Evolutionary conservation across 35 echinoderm and acorn worm genomes (phyloP).

Genomic region (Anneissia japonica): DNA sequence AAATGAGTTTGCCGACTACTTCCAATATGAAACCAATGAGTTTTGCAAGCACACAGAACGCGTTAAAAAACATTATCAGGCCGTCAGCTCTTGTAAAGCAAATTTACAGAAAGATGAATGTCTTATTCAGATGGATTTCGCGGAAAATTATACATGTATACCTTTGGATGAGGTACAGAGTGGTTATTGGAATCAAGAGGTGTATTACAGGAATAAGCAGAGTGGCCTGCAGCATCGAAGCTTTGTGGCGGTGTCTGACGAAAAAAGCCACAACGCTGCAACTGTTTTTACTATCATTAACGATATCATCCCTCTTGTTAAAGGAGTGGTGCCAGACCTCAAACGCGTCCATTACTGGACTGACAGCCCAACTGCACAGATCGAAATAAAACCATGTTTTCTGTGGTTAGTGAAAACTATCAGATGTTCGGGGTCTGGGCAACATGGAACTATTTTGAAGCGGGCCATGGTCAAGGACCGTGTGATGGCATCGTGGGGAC

Average conservation of each 20-base stretch:
- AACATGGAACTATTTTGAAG: slow-evolving; percentile 43
- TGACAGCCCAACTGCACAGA: slow-evolving; percentile 41
- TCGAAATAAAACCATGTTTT: slow-evolving; percentile 34
- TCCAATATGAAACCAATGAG: too few species aligned
- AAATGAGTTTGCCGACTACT: too few species aligned
- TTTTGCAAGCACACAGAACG: too few species aligned
- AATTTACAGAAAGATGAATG: too few species aligned
- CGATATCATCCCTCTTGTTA: not conserved
- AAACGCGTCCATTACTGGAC: slow-evolving; percentile 46
- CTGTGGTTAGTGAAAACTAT: not conserved
- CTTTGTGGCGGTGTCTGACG: slow-evolving; percentile 18
- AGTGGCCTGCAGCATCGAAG: not conserved
- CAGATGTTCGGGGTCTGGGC: slow-evolving; percentile 19
- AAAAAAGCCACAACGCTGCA: not conserved
- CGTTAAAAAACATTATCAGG: too few species aligned
- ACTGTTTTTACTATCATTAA: slow-evolving; percentile 22
- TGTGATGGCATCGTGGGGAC: slow-evolving; percentile 45
- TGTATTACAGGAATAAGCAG: slow-evolving; percentile 22
- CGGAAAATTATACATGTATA: slow-evolving; percentile 57
- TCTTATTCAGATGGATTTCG: slow-evolving; percentile 61
- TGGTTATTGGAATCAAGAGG: slow-evolving; percentile 26
- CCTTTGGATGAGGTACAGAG: slow-evolving; percentile 50
- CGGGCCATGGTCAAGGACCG: slow-evolving; percentile 33
- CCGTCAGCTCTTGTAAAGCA: too few species aligned
- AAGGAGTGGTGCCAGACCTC: not conserved